Conservation (phyloP, 1,140 invertebrate species). For the Nasonia vitripennis region DNA sequence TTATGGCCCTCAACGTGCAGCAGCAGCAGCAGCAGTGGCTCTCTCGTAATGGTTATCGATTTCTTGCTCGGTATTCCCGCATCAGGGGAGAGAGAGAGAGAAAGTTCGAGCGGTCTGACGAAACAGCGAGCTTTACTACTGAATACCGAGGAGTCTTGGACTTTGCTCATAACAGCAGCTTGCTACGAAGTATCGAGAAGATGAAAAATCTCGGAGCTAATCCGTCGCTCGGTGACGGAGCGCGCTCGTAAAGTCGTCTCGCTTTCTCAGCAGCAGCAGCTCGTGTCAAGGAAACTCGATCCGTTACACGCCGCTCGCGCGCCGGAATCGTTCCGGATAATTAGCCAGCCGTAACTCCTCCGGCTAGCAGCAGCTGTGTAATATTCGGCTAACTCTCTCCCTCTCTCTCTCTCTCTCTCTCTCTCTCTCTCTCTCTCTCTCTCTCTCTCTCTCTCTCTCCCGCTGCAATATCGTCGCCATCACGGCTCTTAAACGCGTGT, state of each 20-base stretch:
- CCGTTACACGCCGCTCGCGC: neutral
- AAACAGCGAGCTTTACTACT: neutral
- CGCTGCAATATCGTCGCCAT: neutral
- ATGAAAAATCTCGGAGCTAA: constrained; percentile 19
- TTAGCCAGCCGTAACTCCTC: constrained; percentile 8
- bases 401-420: too few species aligned
- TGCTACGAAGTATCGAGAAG: too few species aligned
- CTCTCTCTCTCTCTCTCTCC: too few species aligned
- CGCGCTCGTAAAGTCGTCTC: neutral
- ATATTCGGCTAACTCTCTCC: neutral
- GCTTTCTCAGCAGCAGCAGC: neutral
- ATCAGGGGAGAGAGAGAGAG: too few species aligned
- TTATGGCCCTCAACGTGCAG: neutral
- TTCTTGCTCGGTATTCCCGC: neutral
- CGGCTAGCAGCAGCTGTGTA: constrained; percentile 7
- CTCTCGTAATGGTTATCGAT: constrained; percentile 13
- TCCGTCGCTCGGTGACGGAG: constrained; percentile 8
- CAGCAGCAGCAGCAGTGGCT: neutral
- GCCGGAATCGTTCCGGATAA: constrained; percentile 4
- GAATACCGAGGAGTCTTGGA: too few species aligned
- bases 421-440: too few species aligned
- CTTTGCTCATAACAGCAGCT: too few species aligned
- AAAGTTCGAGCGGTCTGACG: neutral
- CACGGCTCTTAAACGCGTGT: too few species aligned
- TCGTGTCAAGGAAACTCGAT: neutral